Evolutionary conservation across 2,113 vertebrate genomes (phyloP), one percentile per base, ranked within the genome.

Genomic region (Orthochromis malagaraziensis): DNA sequence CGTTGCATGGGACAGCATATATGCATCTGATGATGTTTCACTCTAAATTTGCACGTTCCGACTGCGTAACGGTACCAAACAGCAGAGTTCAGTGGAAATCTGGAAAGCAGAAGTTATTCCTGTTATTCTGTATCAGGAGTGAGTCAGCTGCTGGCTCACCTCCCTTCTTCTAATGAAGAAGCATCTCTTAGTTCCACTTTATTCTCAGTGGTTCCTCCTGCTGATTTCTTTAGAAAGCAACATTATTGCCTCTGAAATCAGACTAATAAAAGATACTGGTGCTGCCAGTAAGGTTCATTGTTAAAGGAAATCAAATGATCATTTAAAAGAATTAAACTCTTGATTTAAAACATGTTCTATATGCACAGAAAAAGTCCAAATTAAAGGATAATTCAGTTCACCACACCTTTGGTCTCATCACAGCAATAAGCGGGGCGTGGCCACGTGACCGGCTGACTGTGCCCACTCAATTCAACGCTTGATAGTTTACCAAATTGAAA

Each of bases 371-470:
- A 49, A 77, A 12, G 16, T 0, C 5, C 14, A 75, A 47, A 29
- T 49, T 19, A 31, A n/a, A 49, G 24, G 16, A 31, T 77, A n/a
- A 75, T 75, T 75, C 14, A 1, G 70, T 75, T 75, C 40, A 47
- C 9, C 24, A 29, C 9, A 31, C 0, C 21, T 77, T 31, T 17
- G 70, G 42, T 77, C 4, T 49, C 9, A 49, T 11, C 70, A 11
- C 5, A 19, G 42, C 16, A 31, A 31, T 49, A 31, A 17, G 16
- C 0, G 2, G 42, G 4, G 5, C 4, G 3, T 21, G 16, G 13
- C 6, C 24, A 16, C 2, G 24, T 29, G 4, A 57, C 13, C 2
- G 3, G 24, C 24, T 5, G 16, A 29, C 6, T 0, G 16, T 11
- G 24, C 42, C 42, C 70, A 47, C 40, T 75, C 14, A 75, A 29